A percentile compares a stretch with the other conserved stretches of the same genome.
Conservation (phyloP, 2,888 invertebrate species). For the Epirrita christyi region DNA sequence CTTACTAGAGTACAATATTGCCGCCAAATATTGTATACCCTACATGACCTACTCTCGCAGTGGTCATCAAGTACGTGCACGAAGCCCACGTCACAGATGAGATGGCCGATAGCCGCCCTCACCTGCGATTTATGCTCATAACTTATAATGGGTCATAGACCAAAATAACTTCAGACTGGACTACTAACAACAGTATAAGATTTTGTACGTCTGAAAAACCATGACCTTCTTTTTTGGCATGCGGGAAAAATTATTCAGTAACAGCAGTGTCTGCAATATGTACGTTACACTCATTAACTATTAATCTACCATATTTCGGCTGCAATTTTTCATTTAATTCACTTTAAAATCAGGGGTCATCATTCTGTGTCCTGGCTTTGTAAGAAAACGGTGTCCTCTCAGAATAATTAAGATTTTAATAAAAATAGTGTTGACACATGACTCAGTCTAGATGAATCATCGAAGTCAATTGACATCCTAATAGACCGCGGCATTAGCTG, state of each 20-base stretch:
- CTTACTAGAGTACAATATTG: too few relatives aligned
- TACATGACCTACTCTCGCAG: conserved; percentile 10
- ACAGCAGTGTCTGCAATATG: too few relatives aligned
- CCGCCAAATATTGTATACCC: conserved; percentile 2
- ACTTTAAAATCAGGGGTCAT: too few relatives aligned
- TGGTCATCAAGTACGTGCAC: conserved; percentile 39
- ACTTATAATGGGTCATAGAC: conserved; percentile 42
- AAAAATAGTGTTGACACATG: not conserved
- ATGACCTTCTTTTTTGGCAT: too few relatives aligned
- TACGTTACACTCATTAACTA: too few relatives aligned
- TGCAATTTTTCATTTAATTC: too few relatives aligned
- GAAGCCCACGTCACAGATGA: conserved; percentile 48
- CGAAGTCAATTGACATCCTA: conserved; percentile 21
- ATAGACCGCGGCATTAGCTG: conserved; percentile 43
- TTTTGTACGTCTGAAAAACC: too few relatives aligned
- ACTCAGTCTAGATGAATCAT: conserved; percentile 27
- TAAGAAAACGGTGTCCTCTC: too few relatives aligned
- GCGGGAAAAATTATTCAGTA: too few relatives aligned
- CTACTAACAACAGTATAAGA: not conserved
- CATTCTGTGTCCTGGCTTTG: too few relatives aligned
- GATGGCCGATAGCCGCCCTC: conserved; percentile 47
- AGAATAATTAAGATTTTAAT: too few relatives aligned
- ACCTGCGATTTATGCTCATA: conserved; percentile 53
- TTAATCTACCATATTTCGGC: too few relatives aligned
- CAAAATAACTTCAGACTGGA: conserved; percentile 14